phyloP scores from a whole-genome alignment of 2,888 invertebrate genomes.

The Theretra japonica region DNA sequence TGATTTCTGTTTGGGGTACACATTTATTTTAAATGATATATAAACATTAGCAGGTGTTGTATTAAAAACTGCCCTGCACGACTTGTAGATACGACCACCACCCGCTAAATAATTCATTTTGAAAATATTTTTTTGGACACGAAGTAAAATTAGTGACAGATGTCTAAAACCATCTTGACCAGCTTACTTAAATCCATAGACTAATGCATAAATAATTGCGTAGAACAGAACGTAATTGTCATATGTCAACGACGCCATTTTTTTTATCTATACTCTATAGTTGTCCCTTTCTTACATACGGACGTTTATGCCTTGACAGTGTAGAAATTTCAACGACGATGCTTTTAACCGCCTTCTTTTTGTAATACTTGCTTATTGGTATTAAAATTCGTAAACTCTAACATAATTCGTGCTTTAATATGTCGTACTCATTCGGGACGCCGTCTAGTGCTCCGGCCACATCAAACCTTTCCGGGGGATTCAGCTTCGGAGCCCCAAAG shows the following conservation, averaged over 20 bases:
- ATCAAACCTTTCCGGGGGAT: conserved; percentile 67
- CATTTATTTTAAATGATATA: conserved; percentile 47
- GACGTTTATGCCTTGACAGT: not conserved
- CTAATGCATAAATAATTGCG: not conserved
- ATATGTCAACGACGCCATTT: conserved; percentile 14
- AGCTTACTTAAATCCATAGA: no score
- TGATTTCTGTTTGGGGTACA: conserved; percentile 38
- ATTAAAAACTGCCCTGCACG: conserved; percentile 59
- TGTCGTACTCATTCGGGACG: conserved; percentile 79
- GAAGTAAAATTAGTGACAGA: not conserved
- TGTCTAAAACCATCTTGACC: not conserved
- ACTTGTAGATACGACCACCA: conserved; percentile 59
- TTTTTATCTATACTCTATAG: not conserved
- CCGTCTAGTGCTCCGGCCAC: conserved; percentile 81
- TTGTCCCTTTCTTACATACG: not conserved
- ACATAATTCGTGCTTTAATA: conserved; percentile 41
- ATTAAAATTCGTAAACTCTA: not conserved
- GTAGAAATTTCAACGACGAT: conserved; percentile 1
- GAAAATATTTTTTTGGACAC: not conserved
- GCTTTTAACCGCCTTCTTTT: conserved; percentile 17
- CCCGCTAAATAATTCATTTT: conserved; percentile 68
- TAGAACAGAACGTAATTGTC: not conserved
- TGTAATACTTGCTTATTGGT: not conserved
- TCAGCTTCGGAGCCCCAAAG: conserved; percentile 80
- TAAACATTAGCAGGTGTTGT: conserved; percentile 60